A percentile compares a stretch with the other conserved stretches of the same genome.
These are phyloP conservation scores for Archips xylosteana DNA, from an alignment of 2,888 invertebrate species.

Conservation along the genomic window DNA sequence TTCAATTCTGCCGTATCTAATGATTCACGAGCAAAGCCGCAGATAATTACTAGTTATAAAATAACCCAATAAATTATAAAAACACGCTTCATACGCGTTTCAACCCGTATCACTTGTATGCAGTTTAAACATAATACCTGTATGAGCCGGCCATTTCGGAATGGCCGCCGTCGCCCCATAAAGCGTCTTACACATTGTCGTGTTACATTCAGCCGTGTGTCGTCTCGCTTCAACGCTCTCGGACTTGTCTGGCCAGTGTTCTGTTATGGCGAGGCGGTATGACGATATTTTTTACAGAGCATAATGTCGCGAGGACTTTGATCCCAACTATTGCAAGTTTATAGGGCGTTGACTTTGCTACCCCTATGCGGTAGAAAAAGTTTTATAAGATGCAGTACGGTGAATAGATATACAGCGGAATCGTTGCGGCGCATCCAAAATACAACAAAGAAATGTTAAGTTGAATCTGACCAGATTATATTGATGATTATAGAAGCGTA, in stretches of 20 bases:
- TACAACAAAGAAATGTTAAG: too few species aligned
- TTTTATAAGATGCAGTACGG: too few species aligned
- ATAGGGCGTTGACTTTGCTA: constrained; percentile 27
- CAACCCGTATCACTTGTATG: neutral
- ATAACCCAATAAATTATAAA: too few species aligned
- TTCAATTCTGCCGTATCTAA: too few species aligned
- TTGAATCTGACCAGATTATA: too few species aligned
- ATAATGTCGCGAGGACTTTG: constrained; percentile 39
- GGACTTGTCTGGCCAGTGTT: constrained; percentile 17
- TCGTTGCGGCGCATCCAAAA: too few species aligned
- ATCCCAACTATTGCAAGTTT: constrained; percentile 26
- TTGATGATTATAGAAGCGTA: too few species aligned
- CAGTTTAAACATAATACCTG: neutral
- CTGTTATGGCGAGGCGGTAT: constrained; percentile 36
- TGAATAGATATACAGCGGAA: too few species aligned
- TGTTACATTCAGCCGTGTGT: neutral
- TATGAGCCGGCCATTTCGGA: neutral
- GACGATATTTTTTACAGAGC: constrained; percentile 39
- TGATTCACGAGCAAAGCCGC: too few species aligned
- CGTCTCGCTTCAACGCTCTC: constrained; percentile 8
- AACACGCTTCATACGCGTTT: neutral
- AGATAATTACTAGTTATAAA: too few species aligned
- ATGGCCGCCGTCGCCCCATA: neutral
- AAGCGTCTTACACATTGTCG: neutral
- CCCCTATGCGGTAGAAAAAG: constrained; percentile 6